Base-by-base conservation (phyloP, 2,888 invertebrate genomes). In the Tenthredo livida region DNA sequence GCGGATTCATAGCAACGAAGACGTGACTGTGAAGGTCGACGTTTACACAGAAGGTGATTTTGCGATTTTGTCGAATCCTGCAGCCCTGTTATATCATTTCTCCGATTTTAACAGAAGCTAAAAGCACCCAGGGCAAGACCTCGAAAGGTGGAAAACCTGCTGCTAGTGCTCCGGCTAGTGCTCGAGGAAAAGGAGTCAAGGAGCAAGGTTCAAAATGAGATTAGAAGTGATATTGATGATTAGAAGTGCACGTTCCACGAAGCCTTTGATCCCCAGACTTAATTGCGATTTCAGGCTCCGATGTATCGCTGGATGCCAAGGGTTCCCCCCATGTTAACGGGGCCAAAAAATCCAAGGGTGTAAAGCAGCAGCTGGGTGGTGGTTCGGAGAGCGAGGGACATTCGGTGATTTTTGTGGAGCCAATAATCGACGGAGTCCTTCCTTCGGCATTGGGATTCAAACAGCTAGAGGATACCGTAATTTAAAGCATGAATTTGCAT, bases 331-430 rank as follows among this genome's bases (percentile, higher is more conserved):
- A 40, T 1, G 80, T 61, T 17, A 80, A 21, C 40, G 61, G 80
- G 10, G 61, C 58, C 10, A 80, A 85, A 73, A 88, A 84, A 40
- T 85, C 87, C 0, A 88, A 84, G 61, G 89, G 87, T 21, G 33
- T 85, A 2, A 88, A 85, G 40, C 88, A 89, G 29, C 77, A 88
- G 84, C 12, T 90, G 21, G 85, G 88, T 9, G 72, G 86, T 12
- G 87, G 84, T 29, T 29, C 21, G 0, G 86, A 87, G 5, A 86
- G 87, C 1, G 88, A 88, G 70, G 43, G n/a, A 10, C 86, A 89
- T 40, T 90, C 87, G 1, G 87, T 91, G 4, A 89, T 91, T 33
- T 90, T 88, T 72, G 87, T 91, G 10, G 91, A 91, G 82, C 89
- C 91, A 0, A 84, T 90, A 10, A 33, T 89, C 0, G 85, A 90